phyloP scores from a whole-genome alignment of 2,888 invertebrate genomes.

The Ctenicera cuprea region DNA sequence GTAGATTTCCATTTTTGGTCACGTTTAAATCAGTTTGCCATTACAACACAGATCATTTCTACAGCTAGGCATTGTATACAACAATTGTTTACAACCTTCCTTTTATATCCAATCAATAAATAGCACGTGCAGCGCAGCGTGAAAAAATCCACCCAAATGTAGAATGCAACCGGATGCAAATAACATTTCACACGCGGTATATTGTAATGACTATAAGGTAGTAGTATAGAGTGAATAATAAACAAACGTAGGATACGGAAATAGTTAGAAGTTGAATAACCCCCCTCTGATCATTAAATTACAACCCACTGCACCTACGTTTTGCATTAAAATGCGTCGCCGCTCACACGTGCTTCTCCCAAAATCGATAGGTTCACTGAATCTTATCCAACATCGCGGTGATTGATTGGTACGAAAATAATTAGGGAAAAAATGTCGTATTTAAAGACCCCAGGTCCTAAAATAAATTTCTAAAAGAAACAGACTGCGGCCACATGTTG shows the following conservation, averaged over 20 bases:
- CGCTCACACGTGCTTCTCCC: slow-evolving; percentile 36
- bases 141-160: slow-evolving; percentile 13
- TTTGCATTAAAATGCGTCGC: slow-evolving; percentile 40
- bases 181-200: slow-evolving; percentile 25
- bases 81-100: background rate
- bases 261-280: slow-evolving; percentile 50
- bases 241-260: slow-evolving; percentile 50
- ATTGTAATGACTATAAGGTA: slow-evolving; percentile 15
- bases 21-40: no score
- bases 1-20: no score
- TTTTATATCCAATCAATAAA: background rate
- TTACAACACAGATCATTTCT: no score
- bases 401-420: slow-evolving; percentile 11
- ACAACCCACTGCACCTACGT: slow-evolving; percentile 38
- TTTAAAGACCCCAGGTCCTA: background rate
- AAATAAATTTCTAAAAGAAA: slow-evolving; percentile 14
- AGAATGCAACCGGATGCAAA: slow-evolving; percentile 34
- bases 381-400: background rate
- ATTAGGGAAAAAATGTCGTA: background rate
- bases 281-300: slow-evolving; percentile 41
- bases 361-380: slow-evolving; percentile 33
- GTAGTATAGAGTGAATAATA: slow-evolving; percentile 35
- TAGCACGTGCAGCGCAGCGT: slow-evolving; percentile 1
- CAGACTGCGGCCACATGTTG: slow-evolving; percentile 16
- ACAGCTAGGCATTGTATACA: no score